Conservation (phyloP, 2,797 vertebrate species). For the Taenioides sp. region DNA sequence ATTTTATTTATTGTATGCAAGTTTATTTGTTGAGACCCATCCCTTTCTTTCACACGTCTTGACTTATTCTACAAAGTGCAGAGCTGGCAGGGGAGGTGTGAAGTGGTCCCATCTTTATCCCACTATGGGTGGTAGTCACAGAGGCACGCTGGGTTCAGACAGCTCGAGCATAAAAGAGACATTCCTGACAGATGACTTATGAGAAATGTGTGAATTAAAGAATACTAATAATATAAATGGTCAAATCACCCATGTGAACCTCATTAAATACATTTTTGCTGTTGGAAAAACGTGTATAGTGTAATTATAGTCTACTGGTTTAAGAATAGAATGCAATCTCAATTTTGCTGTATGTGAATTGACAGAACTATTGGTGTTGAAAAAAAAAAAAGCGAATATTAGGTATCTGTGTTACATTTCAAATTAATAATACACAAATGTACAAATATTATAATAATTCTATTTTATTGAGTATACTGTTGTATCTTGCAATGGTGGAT, state of each 20-base stretch:
- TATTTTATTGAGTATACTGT: too few species aligned
- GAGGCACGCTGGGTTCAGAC: slow-evolving; percentile 1
- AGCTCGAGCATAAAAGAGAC: neutral
- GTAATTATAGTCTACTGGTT: neutral
- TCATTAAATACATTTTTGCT: neutral
- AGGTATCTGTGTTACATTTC: neutral
- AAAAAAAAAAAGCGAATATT: neutral
- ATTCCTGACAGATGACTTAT: neutral
- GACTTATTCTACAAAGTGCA: slow-evolving; percentile 6
- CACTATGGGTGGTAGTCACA: slow-evolving; percentile 12
- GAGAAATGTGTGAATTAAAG: neutral
- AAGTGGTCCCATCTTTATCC: slow-evolving; percentile 8
- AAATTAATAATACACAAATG: neutral
- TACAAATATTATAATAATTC: too few species aligned
- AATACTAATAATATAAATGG: neutral
- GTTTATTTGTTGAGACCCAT: neutral
- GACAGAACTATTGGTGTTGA: too few species aligned
- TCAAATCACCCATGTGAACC: neutral
- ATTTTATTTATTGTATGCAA: too few species aligned
- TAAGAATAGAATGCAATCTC: neutral
- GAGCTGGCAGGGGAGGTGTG: slow-evolving; percentile 1
- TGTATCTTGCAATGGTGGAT: neutral
- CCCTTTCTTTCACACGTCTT: neutral
- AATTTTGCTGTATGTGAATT: neutral
- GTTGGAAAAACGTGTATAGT: neutral